Percentiles rank a stretch among this genome's conserved stretches.
phyloP scores from a whole-genome alignment of 2,113 vertebrate genomes.

The Pelodiscus sinensis region DNA sequence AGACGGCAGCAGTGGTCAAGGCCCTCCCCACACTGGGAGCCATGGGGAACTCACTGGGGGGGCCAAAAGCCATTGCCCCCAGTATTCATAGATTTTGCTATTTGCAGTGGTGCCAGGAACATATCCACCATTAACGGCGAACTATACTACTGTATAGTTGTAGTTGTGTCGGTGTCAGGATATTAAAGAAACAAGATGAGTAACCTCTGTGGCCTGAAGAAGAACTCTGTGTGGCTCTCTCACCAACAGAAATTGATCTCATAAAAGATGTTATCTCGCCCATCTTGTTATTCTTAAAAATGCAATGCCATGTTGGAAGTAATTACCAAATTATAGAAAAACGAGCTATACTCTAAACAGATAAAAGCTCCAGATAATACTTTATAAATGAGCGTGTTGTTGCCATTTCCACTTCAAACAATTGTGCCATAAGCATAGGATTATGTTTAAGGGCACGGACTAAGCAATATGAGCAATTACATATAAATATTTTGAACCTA shows the following conservation, averaged over 20 bases:
- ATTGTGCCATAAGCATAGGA: neutral
- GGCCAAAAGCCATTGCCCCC: too few species aligned
- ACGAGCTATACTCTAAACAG: rapidly evolving
- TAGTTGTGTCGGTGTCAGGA: neutral
- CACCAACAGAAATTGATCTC: neutral
- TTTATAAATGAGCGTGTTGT: neutral
- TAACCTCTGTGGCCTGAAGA: neutral
- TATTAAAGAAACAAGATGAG: neutral
- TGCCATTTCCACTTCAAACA: neutral
- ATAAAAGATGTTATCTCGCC: neutral
- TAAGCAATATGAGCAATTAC: neutral
- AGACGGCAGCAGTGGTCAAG: too few species aligned
- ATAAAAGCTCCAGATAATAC: neutral
- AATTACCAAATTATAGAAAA: neutral
- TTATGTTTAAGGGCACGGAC: neutral
- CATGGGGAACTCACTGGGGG: too few species aligned
- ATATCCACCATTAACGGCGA: too few species aligned
- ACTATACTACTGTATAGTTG: neutral
- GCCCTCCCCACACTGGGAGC: too few species aligned
- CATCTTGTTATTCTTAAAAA: neutral
- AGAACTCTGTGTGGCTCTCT: neutral
- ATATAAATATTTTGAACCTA: neutral
- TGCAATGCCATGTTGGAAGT: neutral
- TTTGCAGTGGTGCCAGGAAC: too few species aligned
- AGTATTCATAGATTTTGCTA: too few species aligned